A percentile compares a stretch with the other conserved stretches of the same genome.
Conservation (phyloP, 2,888 invertebrate species). For the Phaedon cochleariae region DNA sequence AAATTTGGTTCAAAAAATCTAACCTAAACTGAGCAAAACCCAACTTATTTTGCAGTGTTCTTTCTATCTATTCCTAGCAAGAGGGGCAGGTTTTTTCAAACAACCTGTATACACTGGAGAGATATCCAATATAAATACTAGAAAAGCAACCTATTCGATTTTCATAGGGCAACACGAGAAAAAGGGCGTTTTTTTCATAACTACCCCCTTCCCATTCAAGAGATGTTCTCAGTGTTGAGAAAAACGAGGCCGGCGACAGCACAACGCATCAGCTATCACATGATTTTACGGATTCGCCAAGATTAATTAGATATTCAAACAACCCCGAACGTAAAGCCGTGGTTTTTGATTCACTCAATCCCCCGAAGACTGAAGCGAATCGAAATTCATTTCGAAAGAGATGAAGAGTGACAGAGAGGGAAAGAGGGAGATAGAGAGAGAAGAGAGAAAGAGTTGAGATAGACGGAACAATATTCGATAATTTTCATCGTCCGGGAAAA, state of each 20-base stretch:
- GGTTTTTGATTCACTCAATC: slow-evolving; percentile 9
- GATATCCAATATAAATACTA: too few species aligned
- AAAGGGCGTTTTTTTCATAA: too few species aligned
- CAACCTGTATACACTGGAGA: too few species aligned
- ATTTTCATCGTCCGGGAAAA: slow-evolving; percentile 27
- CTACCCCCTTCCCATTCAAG: too few species aligned
- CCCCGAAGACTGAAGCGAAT: slow-evolving; percentile 8
- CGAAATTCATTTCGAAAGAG: slow-evolving; percentile 7
- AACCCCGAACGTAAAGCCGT: slow-evolving; percentile 7
- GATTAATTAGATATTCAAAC: slow-evolving; percentile 9
- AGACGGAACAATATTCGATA: slow-evolving; percentile 18
- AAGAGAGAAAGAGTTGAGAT: not conserved
- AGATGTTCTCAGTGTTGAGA: not conserved
- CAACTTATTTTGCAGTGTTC: too few species aligned
- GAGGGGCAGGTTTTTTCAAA: too few species aligned
- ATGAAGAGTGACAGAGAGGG: not conserved
- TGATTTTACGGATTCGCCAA: slow-evolving; percentile 5
- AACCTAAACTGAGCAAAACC: too few species aligned
- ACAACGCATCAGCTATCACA: not conserved
- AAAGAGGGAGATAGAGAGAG: not conserved
- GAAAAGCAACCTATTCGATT: too few species aligned
- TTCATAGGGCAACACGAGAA: too few species aligned
- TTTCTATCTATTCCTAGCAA: too few species aligned
- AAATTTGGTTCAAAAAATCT: too few species aligned
- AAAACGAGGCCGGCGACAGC: not conserved